Evolutionary conservation across 2,797 vertebrate genomes (phyloP).

Genomic region (Eleutherodactylus coqui): DNA sequence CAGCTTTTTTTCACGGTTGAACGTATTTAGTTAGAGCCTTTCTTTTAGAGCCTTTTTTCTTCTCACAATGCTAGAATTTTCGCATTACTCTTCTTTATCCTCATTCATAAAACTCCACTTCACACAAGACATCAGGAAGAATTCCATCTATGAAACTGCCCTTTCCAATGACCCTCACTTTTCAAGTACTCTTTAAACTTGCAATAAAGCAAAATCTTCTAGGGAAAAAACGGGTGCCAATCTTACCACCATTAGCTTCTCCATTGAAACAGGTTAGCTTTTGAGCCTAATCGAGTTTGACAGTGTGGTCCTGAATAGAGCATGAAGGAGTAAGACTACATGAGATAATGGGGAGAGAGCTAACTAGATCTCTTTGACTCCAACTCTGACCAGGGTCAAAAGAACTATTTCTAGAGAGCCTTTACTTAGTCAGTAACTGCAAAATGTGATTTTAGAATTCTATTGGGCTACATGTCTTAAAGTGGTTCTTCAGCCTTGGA

Average conservation of each 20-base stretch:
- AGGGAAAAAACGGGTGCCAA: neutral
- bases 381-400: neutral
- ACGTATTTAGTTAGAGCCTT: neutral
- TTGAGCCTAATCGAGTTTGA: neutral
- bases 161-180: neutral
- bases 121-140: neutral
- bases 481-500: neutral
- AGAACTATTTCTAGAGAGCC: neutral
- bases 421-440: neutral
- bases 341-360: neutral
- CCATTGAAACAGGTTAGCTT: neutral
- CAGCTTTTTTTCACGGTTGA: neutral
- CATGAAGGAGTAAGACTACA: neutral
- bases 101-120: neutral
- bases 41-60: neutral
- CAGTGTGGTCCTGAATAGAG: neutral
- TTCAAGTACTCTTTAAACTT: neutral
- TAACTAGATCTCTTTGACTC: neutral
- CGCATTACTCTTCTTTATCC: slow-evolving; percentile 1
- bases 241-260: neutral
- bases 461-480: neutral
- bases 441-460: neutral
- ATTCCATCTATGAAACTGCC: neutral
- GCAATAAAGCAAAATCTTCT: neutral
- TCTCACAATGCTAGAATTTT: neutral